phyloP scores from a whole-genome alignment of 2,888 invertebrate genomes.

The Leptinotarsa tumamoca region DNA sequence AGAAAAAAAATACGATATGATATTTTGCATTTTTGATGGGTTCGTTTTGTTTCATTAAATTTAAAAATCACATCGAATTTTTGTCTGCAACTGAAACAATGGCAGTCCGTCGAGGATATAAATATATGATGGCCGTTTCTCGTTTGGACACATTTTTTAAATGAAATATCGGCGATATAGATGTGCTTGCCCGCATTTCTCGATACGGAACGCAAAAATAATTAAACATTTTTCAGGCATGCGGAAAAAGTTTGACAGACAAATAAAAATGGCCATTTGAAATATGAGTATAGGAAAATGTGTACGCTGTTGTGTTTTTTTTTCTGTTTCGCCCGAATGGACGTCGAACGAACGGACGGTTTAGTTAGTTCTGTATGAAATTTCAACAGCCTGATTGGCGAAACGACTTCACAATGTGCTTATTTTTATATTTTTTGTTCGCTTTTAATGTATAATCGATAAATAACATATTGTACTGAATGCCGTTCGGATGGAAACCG shows the following conservation, averaged over 20 bases:
- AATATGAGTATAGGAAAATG: constrained; percentile 65
- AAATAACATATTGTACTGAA: constrained; percentile 60
- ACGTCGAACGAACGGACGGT: constrained; percentile 49
- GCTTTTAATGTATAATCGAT: constrained; percentile 64
- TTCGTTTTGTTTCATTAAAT: constrained; percentile 66
- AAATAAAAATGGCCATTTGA: constrained; percentile 69
- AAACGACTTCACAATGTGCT: constrained; percentile 65
- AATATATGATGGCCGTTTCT: constrained; percentile 67
- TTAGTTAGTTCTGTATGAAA: constrained; percentile 61
- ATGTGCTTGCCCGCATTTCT: constrained; percentile 65
- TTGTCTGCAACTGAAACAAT: constrained; percentile 65
- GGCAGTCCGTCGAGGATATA: constrained; percentile 66
- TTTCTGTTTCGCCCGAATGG: constrained; percentile 55
- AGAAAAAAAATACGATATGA: constrained; percentile 61
- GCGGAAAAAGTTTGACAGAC: constrained; percentile 69
- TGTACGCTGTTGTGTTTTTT: constrained; percentile 52
- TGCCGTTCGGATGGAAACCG: constrained; percentile 51
- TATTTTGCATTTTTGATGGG: constrained; percentile 66
- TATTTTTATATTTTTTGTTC: constrained; percentile 61
- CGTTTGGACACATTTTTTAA: constrained; percentile 67
- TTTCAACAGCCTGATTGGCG: constrained; percentile 63
- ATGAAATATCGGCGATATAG: constrained; percentile 68
- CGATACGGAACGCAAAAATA: constrained; percentile 69
- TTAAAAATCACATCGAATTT: constrained; percentile 67
- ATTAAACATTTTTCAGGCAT: constrained; percentile 69